Conservation (phyloP, 1,140 invertebrate genomes). For the Apocrypta bakeri region DNA sequence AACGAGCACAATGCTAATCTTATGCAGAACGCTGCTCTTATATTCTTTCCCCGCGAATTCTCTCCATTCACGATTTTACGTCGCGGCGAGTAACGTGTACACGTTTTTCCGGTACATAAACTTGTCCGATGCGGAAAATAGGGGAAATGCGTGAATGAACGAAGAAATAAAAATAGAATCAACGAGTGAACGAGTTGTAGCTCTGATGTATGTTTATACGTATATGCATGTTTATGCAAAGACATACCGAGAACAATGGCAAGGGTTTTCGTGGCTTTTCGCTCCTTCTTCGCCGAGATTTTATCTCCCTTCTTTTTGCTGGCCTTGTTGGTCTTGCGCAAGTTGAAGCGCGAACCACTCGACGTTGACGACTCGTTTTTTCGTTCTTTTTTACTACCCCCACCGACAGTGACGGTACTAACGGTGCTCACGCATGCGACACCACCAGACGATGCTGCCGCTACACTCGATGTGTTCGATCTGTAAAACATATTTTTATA, state of each 20-base stretch:
- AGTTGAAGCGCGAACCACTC: constrained; percentile 86
- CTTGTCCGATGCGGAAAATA: constrained; percentile 7
- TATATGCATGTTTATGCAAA: background rate
- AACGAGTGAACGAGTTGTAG: no score
- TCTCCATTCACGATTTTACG: background rate
- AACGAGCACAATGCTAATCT: background rate
- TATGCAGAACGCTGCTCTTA: constrained; percentile 15
- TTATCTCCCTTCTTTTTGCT: constrained; percentile 95
- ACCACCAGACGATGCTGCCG: background rate
- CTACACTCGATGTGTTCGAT: background rate
- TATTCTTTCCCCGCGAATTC: background rate
- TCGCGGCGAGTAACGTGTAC: background rate
- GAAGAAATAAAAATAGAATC: background rate
- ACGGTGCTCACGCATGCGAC: background rate
- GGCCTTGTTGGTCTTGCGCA: constrained; percentile 95
- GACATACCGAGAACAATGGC: constrained; percentile 95
- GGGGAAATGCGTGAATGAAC: background rate
- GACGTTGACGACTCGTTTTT: constrained; percentile 78
- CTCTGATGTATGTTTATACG: background rate
- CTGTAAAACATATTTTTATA: constrained; percentile 14
- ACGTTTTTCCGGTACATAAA: constrained; percentile 13
- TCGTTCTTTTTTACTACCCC: constrained; percentile 79
- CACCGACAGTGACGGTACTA: background rate
- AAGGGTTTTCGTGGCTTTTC: constrained; percentile 99
- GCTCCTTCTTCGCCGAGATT: constrained; percentile 94